Evolutionary conservation across 2,113 vertebrate genomes (phyloP).

Genomic region (Microtus oregoni): DNA sequence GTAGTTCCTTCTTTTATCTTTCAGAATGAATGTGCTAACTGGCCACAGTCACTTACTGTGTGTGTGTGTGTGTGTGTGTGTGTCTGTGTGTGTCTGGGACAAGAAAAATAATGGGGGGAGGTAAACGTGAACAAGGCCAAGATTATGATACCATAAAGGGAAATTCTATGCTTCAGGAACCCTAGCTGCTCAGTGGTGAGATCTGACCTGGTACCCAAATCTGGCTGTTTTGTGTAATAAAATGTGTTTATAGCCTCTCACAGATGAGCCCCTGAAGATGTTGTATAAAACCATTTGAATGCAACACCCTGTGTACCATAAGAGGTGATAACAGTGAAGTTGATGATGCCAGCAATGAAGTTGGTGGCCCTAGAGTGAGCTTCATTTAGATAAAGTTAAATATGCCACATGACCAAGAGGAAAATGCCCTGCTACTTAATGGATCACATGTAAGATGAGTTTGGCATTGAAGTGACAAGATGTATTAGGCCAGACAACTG

Average conservation of each 20-base stretch:
- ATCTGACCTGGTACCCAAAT: constrained; percentile 23
- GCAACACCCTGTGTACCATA: constrained; percentile 39
- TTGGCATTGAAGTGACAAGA: constrained; percentile 66
- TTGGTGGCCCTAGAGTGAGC: constrained; percentile 70
- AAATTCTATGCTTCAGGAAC: neutral
- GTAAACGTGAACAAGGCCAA: neutral
- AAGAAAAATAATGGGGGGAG: neutral
- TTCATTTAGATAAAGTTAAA: constrained; percentile 79
- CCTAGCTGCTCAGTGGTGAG: neutral
- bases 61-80: too few relatives aligned
- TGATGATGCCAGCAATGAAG: constrained; percentile 60
- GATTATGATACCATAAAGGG: neutral
- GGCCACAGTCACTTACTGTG: too few relatives aligned
- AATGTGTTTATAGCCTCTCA: neutral
- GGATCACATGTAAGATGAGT: constrained; percentile 72
- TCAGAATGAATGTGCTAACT: neutral
- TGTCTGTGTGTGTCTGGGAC: neutral
- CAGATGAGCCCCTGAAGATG: neutral
- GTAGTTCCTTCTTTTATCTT: neutral
- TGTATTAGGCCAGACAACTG: constrained; percentile 73
- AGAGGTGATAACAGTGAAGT: constrained; percentile 62
- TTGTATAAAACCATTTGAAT: neutral
- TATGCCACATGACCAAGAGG: constrained; percentile 54
- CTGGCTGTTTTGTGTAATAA: neutral
- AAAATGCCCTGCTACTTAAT: constrained; percentile 70